Evolutionary conservation across 2,888 invertebrate species (phyloP).

Genomic region (Agelastica alni): DNA sequence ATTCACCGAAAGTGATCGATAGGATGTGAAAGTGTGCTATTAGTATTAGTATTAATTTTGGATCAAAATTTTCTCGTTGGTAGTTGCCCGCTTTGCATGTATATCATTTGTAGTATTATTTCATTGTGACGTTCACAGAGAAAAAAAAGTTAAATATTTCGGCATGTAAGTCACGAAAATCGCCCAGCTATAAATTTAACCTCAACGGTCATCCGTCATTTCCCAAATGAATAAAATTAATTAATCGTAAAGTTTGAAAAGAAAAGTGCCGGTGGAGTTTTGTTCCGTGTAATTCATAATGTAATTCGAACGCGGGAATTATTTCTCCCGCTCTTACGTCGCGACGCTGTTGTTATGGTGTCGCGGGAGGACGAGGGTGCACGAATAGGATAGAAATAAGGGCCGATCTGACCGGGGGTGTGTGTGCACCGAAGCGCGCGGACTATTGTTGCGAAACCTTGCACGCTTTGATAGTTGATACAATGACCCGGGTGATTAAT

Average conservation of each 20-base stretch:
- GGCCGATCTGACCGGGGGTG: conserved; percentile 40
- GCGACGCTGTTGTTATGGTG: conserved; percentile 18
- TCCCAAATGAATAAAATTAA: conserved; percentile 25
- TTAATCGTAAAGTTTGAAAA: conserved; percentile 20
- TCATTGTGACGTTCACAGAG: too few species aligned
- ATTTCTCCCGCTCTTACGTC: conserved; percentile 23
- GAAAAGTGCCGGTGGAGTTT: conserved; percentile 19
- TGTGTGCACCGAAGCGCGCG: conserved; percentile 53
- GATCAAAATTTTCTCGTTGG: too few species aligned
- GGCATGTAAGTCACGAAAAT: not conserved
- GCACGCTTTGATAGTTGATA: conserved; percentile 60
- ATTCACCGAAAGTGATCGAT: too few species aligned
- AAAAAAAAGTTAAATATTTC: not conserved
- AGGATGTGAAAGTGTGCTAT: too few species aligned
- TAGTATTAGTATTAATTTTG: too few species aligned
- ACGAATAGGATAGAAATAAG: conserved; percentile 13
- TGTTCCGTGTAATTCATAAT: conserved; percentile 27
- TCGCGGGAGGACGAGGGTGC: conserved; percentile 13
- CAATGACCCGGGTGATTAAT: conserved; percentile 60
- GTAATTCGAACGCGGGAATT: conserved; percentile 35
- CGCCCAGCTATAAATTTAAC: not conserved
- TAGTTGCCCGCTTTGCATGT: too few species aligned
- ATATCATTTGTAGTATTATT: too few species aligned
- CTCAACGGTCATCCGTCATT: conserved; percentile 12
- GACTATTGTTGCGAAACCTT: conserved; percentile 57